A percentile compares a stretch with the other conserved stretches of the same genome.
phyloP scores from a whole-genome alignment of 2,113 vertebrate genomes.

The Protobothrops mucrosquamatus region DNA sequence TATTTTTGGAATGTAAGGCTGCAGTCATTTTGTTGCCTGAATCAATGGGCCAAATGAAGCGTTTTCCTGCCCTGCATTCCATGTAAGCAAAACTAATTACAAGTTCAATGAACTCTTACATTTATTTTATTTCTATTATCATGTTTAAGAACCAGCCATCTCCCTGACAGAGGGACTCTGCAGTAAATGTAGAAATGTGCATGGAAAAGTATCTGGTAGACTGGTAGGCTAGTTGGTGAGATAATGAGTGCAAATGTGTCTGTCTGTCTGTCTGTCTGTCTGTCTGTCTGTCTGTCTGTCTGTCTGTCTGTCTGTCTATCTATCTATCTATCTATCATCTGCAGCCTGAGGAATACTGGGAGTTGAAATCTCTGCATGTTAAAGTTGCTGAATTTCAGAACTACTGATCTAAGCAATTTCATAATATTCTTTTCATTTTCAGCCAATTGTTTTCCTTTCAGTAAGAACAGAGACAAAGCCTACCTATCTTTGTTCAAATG shows the following conservation, averaged over 20 bases:
- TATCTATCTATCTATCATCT: background rate
- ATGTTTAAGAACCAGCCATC: background rate
- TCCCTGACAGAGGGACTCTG: background rate
- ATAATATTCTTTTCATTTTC: background rate
- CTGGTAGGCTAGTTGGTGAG: background rate
- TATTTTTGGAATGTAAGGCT: background rate
- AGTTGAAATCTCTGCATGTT: too few species aligned
- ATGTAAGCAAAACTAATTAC: background rate
- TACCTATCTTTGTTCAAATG: background rate
- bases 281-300: too few species aligned
- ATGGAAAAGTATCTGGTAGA: background rate
- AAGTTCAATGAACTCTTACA: background rate
- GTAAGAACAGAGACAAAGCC: background rate
- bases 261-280: too few species aligned
- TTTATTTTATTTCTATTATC: background rate
- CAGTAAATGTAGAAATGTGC: background rate
- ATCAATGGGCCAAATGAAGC: background rate
- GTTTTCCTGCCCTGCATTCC: background rate
- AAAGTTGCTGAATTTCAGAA: too few species aligned
- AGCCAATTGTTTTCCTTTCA: background rate
- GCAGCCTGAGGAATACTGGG: background rate
- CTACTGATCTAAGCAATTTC: rapidly evolving
- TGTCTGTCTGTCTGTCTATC: too few species aligned
- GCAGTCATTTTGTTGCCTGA: background rate
- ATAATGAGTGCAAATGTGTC: background rate